Evolutionary conservation across 2,888 invertebrate genomes (phyloP), one percentile per base, ranked within the genome.

Genomic region (Apamea epomidion): DNA sequence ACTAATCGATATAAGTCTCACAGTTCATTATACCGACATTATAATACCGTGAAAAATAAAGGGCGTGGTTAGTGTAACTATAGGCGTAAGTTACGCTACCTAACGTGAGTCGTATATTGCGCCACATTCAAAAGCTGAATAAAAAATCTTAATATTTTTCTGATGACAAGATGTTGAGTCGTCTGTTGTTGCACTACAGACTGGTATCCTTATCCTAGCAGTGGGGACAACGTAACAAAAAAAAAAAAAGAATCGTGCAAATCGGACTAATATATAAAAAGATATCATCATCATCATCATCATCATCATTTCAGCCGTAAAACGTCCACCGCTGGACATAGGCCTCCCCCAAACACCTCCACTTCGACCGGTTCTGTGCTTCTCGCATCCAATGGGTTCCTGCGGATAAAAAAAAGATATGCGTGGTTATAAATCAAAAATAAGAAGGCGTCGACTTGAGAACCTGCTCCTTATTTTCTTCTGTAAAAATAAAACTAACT

Each of bases 401-500:
- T 42, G 42, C 37, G 37, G 6, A 42, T 42, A 42, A 42, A 42
- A 42, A 42, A 42, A 42, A 42, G 7, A 42, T 45, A 21, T 21
- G 21, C 7, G 21, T 54, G 18, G 21, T 21, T 7, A 54, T 54
- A 54, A 21, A 54, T 18, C 1, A 21, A 54, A 54, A 2, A 16
- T 5, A 4, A 3, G 7, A 8, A 21, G 2, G 54, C 2, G 54
- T 54, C 8, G 54, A 54, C 21, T 18, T 54, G 21, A 54, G 21
- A 21, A 54, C 8, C 21, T 54, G 10, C n/a, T n/a, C 58, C 58
- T 60, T 60, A n/a, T 58, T 12, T 60, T 60, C n/a, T 12, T 12
- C 12, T n/a, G 14, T 60, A n/a, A n/a, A 60, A 32, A 67, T 51
- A 82, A 80, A 65, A 70, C 71, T 21, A 72, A 84, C 70, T 74